Evolutionary conservation across 2,888 invertebrate species (phyloP).

Genomic region (Hymenopus coronatus): DNA sequence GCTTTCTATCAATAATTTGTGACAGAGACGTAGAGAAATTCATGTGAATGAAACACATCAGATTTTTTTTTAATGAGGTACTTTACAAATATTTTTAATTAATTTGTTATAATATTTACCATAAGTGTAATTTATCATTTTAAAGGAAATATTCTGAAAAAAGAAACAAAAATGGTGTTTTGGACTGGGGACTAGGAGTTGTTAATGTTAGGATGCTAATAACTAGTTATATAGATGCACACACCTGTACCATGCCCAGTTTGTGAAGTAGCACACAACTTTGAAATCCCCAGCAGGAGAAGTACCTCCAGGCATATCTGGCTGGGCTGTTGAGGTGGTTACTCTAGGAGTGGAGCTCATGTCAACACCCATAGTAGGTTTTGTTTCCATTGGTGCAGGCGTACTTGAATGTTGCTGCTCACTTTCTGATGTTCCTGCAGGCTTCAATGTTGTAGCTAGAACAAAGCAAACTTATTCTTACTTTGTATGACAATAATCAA

Average conservation of each 20-base stretch:
- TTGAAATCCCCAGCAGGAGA: slow-evolving; percentile 56
- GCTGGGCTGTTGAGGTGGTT: slow-evolving; percentile 25
- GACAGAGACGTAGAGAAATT: too few species aligned
- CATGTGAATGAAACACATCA: too few species aligned
- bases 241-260: slow-evolving; percentile 84
- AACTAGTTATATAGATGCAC: slow-evolving; percentile 5
- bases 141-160: too few species aligned
- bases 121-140: too few species aligned
- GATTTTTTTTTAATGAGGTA: too few species aligned
- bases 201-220: too few species aligned
- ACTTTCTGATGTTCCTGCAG: slow-evolving; percentile 41
- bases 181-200: too few species aligned
- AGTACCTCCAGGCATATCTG: slow-evolving; percentile 1
- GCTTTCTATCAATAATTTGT: too few species aligned
- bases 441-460: not conserved
- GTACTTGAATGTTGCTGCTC: slow-evolving; percentile 38
- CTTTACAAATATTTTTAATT: too few species aligned
- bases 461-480: not conserved
- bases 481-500: too few species aligned
- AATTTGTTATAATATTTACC: too few species aligned
- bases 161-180: too few species aligned
- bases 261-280: slow-evolving; percentile 88
- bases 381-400: not conserved
- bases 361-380: slow-evolving; percentile 31
- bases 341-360: slow-evolving; percentile 9